Percentiles rank a stretch among this genome's conserved stretches.
Evolutionary conservation across 1,140 invertebrate genomes (phyloP).

Genomic region (Schlechtendalia chinensis): DNA sequence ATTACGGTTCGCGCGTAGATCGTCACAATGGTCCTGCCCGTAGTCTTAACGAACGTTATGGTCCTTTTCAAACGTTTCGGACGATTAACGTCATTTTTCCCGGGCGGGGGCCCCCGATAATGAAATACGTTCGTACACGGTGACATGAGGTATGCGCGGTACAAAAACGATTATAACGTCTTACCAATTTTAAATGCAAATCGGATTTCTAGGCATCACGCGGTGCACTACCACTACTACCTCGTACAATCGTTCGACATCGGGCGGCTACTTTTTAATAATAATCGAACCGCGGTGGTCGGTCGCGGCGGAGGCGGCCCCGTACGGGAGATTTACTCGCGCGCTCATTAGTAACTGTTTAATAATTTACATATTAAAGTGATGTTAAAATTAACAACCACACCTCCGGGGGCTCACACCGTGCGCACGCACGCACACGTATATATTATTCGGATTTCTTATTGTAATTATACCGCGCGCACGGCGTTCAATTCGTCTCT

Average conservation of each 20-base stretch:
- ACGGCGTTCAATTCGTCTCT: conserved; percentile 18
- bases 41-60: not conserved
- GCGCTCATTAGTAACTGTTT: conserved; percentile 45
- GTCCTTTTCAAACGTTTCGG: conserved; percentile 1
- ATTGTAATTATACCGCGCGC: conserved; percentile 36
- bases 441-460: conserved; percentile 31
- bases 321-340: conserved; percentile 27
- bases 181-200: conserved; percentile 47
- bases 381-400: conserved; percentile 48
- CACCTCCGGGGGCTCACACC: conserved; percentile 35
- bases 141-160: not conserved
- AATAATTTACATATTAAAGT: conserved; percentile 49
- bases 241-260: not conserved
- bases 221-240: conserved; percentile 1
- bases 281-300: conserved; percentile 20
- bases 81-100: conserved; percentile 31
- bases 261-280: conserved; percentile 32
- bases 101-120: not conserved
- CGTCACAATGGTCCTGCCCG: not conserved
- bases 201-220: conserved; percentile 31
- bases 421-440: not conserved
- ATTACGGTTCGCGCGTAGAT: not conserved
- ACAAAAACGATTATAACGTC: conserved; percentile 6
- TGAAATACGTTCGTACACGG: conserved; percentile 11
- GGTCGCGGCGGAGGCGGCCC: not conserved